These are phyloP conservation scores for Plotosus lineatus DNA, from an alignment of 2,113 vertebrate species.

Conservation along the genomic window DNA sequence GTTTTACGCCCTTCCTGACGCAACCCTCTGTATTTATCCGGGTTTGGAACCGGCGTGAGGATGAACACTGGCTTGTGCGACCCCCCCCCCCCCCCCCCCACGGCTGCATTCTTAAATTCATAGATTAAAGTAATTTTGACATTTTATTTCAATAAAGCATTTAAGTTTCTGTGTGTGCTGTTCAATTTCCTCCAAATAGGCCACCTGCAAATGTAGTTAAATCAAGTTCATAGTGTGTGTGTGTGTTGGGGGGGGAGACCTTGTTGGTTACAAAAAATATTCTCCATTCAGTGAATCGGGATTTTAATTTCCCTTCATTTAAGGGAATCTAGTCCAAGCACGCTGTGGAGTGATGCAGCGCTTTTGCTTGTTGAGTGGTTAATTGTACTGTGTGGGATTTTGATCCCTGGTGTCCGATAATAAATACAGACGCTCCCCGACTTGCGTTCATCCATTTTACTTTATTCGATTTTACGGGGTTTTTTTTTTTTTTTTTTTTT, in stretches of 20 bases:
- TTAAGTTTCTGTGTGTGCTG: background rate
- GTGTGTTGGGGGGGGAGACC: background rate
- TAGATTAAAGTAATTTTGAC: too few species aligned
- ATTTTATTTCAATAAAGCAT: background rate
- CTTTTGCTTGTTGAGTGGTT: constrained; percentile 37
- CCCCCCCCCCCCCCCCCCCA: too few species aligned
- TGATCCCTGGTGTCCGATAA: constrained; percentile 28
- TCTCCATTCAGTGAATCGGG: constrained; percentile 40
- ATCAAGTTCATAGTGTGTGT: constrained; percentile 11
- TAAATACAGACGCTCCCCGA: too few species aligned
- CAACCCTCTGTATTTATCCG: too few species aligned
- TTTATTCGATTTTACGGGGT: background rate
- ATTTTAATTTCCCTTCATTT: too few species aligned
- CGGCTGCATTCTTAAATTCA: too few species aligned
- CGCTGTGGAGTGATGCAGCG: constrained; percentile 44
- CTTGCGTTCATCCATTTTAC: too few species aligned
- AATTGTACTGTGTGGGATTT: constrained; percentile 45
- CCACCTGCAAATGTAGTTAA: constrained; percentile 8
- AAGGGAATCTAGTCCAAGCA: constrained; percentile 61
- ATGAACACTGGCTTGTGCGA: too few species aligned
- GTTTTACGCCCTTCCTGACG: too few species aligned
- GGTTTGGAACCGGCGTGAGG: too few species aligned
- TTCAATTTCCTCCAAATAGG: background rate
- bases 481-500: constrained; percentile 26
- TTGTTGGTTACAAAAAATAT: constrained; percentile 51